Base-by-base conservation (phyloP, 2,888 invertebrate species). In the Endomychus coccineus region DNA sequence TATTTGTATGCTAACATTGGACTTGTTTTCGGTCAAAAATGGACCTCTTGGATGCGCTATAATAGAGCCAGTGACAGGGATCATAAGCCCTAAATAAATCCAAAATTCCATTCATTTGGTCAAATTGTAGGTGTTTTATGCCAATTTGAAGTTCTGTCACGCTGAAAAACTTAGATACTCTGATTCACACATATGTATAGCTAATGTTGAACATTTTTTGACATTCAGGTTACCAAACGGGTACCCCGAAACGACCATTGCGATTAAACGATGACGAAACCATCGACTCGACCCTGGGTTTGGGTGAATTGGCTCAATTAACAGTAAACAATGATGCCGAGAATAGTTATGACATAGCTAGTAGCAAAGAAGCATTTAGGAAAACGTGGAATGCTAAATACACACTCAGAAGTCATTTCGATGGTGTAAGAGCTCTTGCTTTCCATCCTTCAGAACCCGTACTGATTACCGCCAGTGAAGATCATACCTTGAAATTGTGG, bases 401-500 rank as follows among this genome's bases (percentile, higher is more conserved):
- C 64, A 95, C 95, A 39, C 72, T 97, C 59, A 79, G 90, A 51
- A 90, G 90, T 62, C 92, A 94, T 70, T 94, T 92, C 61, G 92
- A 94, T 61, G 88, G 88, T 58, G 87, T 92, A 27, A 76, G 92
- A 56, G 87, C 91, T 43, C 71, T 94, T 39, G 89, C 89, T 50
- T 94, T 94, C 73, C 92, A 92, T 70, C 95, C 96, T 36, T 84
- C 83, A 45, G 96, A 97, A 63, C 88, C 95, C 39, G 92, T 97
- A 39, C 74, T 98, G 41, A 89, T 98, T 58, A 97, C 98, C 16
- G 97, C 95, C 22, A 94, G 94, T 39, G 98, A 99, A 68, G 98
- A 99, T 72, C 94, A 96, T 67, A 97, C 97, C 31, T 75, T 98
- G 25, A 99, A 99, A 70, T 71, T 98, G 61, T 99, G 98, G 98